Evolutionary conservation across 2,888 invertebrate species (phyloP).

Genomic region (Chymomyza fuscimana): DNA sequence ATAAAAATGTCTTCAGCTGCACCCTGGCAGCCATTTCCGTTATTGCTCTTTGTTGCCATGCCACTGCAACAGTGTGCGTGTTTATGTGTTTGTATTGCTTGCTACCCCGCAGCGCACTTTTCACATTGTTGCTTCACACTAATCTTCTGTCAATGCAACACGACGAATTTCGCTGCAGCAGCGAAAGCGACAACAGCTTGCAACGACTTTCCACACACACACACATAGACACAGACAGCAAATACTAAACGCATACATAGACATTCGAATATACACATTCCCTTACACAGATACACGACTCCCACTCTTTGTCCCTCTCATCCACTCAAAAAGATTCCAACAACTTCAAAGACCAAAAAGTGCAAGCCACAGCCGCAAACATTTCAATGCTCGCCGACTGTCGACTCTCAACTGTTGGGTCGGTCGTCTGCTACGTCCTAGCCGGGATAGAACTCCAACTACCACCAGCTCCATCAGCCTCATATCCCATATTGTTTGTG

Average conservation of each 20-base stretch:
- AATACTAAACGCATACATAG: not conserved
- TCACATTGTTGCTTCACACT: constrained; percentile 75
- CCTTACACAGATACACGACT: not conserved
- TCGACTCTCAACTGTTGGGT: constrained; percentile 12
- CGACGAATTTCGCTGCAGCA: constrained; percentile 37
- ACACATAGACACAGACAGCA: constrained; percentile 19
- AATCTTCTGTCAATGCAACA: constrained; percentile 75
- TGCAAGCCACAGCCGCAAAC: constrained; percentile 74
- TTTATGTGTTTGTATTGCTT: constrained; percentile 24
- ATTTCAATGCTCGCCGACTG: constrained; percentile 53
- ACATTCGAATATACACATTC: constrained; percentile 23
- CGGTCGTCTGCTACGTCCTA: not conserved
- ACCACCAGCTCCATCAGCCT: not conserved
- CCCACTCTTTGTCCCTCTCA: not conserved
- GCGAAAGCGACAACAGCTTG: constrained; percentile 73
- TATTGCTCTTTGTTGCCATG: constrained; percentile 16
- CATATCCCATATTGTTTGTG: not conserved
- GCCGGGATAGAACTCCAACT: too few species aligned
- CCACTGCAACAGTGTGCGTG: constrained; percentile 11
- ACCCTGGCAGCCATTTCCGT: constrained; percentile 59
- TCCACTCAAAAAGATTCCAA: constrained; percentile 35
- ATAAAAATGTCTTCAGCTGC: constrained; percentile 68
- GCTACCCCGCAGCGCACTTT: constrained; percentile 69
- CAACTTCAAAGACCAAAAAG: constrained; percentile 72
- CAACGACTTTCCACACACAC: constrained; percentile 38